These are phyloP conservation scores for Chaetura pelagica DNA, from an alignment of 2,113 vertebrate genomes.

Conservation along the genomic window DNA sequence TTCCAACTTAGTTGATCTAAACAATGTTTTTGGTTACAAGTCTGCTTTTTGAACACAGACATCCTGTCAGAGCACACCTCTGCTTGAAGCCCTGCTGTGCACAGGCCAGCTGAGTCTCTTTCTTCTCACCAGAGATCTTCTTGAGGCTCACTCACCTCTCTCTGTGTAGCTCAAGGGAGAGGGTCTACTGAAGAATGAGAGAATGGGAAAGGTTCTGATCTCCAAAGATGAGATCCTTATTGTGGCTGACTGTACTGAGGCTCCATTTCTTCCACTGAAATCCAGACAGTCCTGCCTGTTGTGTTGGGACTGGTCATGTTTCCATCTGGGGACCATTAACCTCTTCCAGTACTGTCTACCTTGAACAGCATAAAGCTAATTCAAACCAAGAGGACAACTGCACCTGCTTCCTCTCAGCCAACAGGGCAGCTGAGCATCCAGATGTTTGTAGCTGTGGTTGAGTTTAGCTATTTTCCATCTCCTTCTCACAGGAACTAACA, in stretches of 20 bases:
- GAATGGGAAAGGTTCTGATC: background rate
- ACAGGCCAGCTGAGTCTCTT: background rate
- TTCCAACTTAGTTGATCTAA: background rate
- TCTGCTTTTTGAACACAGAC: background rate
- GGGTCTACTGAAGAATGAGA: background rate
- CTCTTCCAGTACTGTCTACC: slow-evolving; percentile 10
- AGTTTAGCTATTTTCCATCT: slow-evolving; percentile 44
- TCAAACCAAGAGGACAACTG: slow-evolving; percentile 44
- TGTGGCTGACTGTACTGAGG: background rate
- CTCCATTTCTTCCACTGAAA: slow-evolving; percentile 1
- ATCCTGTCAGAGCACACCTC: background rate
- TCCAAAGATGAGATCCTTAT: background rate
- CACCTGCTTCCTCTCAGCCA: slow-evolving; percentile 58
- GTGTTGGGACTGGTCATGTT: background rate
- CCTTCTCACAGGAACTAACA: slow-evolving; percentile 51
- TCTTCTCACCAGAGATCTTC: background rate
- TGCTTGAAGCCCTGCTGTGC: background rate
- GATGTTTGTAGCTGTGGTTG: slow-evolving; percentile 60
- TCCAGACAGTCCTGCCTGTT: background rate
- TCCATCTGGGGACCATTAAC: background rate
- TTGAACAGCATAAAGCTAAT: background rate
- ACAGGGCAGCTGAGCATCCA: slow-evolving; percentile 40
- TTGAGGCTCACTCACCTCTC: background rate
- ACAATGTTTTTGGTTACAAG: background rate
- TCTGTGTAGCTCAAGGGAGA: background rate